These are phyloP conservation scores for Philypnodon macrostomus DNA, from an alignment of 2,797 vertebrate genomes.

Conservation along the genomic window DNA sequence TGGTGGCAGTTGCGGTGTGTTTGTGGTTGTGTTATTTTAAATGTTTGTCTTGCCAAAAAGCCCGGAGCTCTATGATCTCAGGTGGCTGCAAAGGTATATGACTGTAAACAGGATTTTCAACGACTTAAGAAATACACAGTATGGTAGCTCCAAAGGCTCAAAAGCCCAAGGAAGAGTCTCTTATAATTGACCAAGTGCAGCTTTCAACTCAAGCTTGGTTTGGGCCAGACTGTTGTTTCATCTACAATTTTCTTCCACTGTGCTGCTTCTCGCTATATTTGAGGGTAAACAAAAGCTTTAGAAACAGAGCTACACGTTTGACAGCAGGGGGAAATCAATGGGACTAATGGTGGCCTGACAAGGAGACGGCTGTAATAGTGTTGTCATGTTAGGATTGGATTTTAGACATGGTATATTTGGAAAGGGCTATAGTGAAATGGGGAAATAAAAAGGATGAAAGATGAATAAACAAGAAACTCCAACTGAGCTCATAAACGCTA, in stretches of 20 bases:
- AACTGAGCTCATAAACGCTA: too few species aligned
- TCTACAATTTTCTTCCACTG: constrained; percentile 16
- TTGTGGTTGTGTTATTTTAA: constrained; percentile 46
- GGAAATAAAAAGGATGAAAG: too few species aligned
- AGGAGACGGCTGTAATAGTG: constrained; percentile 21
- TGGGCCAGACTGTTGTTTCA: constrained; percentile 30
- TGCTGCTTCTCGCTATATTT: constrained; percentile 20
- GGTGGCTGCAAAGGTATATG: constrained; percentile 30
- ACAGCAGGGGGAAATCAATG: constrained; percentile 34
- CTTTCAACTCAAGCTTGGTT: constrained; percentile 46
- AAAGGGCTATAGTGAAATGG: not conserved
- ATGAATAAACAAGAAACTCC: too few species aligned
- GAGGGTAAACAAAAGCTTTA: constrained; percentile 52
- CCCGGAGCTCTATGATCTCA: constrained; percentile 64
- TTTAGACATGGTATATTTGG: not conserved
- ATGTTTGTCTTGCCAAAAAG: constrained; percentile 61
- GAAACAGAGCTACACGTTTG: constrained; percentile 26
- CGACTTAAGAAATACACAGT: constrained; percentile 49
- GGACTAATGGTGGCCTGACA: constrained; percentile 34
- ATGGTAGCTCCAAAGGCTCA: constrained; percentile 48
- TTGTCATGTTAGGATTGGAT: constrained; percentile 6
- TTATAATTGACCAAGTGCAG: constrained; percentile 61
- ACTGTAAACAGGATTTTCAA: constrained; percentile 60
- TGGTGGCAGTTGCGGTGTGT: constrained; percentile 46
- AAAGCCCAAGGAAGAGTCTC: constrained; percentile 50